phyloP scores from a whole-genome alignment of 2,113 vertebrate species.

The Oryzias curvinotus region DNA sequence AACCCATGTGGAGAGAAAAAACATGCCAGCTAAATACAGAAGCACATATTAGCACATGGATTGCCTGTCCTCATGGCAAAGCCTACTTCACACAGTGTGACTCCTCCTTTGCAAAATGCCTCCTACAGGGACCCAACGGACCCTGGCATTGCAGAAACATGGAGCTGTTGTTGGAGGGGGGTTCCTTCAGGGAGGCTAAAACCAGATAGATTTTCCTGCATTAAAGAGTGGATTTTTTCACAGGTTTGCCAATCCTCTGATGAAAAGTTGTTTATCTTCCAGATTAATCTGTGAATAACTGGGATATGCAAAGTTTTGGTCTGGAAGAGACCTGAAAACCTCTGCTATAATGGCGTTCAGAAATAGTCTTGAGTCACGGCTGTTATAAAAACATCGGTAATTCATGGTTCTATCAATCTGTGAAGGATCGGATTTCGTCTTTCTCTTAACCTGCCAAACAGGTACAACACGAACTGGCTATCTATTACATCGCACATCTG shows the following conservation, averaged over 20 bases:
- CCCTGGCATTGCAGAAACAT: constrained; percentile 1
- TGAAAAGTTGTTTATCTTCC: neutral
- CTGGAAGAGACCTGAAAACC: neutral
- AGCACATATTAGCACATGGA: neutral
- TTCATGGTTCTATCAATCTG: too few relatives aligned
- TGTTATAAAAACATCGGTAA: too few relatives aligned
- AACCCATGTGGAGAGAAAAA: constrained; percentile 19
- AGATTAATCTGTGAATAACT: neutral
- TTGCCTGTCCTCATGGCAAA: neutral
- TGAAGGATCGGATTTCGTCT: too few relatives aligned
- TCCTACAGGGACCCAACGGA: neutral
- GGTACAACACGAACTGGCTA: too few relatives aligned
- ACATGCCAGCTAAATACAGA: constrained; percentile 7
- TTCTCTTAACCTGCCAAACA: too few relatives aligned
- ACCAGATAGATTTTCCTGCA: neutral
- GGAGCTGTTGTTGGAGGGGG: neutral
- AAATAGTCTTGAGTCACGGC: too few relatives aligned
- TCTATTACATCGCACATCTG: too few relatives aligned
- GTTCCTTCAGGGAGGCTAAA: neutral
- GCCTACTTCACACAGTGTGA: neutral
- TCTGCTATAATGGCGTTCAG: neutral
- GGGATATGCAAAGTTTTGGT: neutral
- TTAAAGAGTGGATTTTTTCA: neutral
- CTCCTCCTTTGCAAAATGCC: neutral
- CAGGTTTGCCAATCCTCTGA: neutral